Percentiles rank a stretch among this genome's conserved stretches.
These are phyloP conservation scores for Oopsacas minuta DNA, from an alignment of 37 sponge, comb jelly and placozoan species.

Conservation along the genomic window DNA sequence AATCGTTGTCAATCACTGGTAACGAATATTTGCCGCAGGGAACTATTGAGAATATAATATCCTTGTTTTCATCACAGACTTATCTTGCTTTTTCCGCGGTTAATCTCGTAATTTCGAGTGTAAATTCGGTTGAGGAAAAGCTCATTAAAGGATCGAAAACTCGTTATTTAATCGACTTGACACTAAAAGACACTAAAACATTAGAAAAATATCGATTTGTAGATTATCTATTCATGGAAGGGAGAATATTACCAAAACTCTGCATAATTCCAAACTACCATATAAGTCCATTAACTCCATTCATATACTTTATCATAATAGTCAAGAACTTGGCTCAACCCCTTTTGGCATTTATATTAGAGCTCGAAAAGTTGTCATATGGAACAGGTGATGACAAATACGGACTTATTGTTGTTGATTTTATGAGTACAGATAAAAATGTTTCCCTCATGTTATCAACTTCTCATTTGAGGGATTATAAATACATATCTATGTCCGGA, in stretches of 20 bases:
- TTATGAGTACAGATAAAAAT: neutral
- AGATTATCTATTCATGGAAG: neutral
- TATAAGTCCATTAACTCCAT: neutral
- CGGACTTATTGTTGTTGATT: neutral
- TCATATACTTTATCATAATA: constrained; percentile 1
- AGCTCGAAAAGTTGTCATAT: neutral
- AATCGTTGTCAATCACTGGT: neutral
- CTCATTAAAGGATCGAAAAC: neutral
- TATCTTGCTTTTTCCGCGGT: neutral
- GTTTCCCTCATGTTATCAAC: neutral
- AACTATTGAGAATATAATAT: neutral
- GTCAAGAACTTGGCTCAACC: constrained; percentile 4
- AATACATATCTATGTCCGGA: neutral
- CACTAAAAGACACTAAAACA: neutral
- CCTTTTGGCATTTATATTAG: neutral
- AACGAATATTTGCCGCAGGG: neutral
- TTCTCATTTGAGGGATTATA: neutral
- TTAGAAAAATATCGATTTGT: neutral
- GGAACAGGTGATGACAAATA: neutral
- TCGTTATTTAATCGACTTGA: neutral
- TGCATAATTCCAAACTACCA: neutral
- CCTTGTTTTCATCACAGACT: neutral
- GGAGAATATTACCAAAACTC: neutral
- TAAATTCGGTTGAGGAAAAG: neutral
- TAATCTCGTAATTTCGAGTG: neutral